Evolutionary conservation across 2,113 vertebrate genomes (phyloP), one percentile per base, ranked within the genome.

Genomic region (Strix uralensis): DNA sequence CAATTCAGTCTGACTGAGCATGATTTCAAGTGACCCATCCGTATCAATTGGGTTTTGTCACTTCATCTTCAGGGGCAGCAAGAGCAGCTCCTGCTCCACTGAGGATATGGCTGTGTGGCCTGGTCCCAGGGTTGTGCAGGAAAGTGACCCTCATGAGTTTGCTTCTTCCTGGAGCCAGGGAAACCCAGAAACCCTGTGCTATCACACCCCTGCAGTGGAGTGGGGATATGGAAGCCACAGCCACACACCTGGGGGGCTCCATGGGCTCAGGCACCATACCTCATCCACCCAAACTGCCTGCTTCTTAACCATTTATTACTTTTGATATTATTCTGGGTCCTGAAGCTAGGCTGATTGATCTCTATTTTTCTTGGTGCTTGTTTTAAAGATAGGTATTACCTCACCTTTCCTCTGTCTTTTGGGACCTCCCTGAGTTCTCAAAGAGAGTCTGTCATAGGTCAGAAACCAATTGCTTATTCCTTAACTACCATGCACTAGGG

Each of bases 71-170:
- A 17, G 49, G 40, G 54, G 13, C 5, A 55, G 25, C 29, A 26
- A 26, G 55, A 80, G 22, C 83, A 88, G 54, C 49, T 83, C 80
- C 62, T 26, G 62, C 61, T 15, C 14, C 7, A 0, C 47, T 1
- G 13, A 40, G 51, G 47, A 6, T 9, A 3, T 0, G 22, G 51
- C 16, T 5, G 2, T 0, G 16, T 8, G n/a, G 6, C 23, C 59
- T 12, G 40, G 5, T 7, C 47, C 15, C 40, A 73, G n/a, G 16
- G 21, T 71, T 69, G 27, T 0, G 4, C 34, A 63, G 40, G 36
- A 36, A 52, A 13, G 44, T 10, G 27, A 55, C 22, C 32, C 61
- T 44, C 52, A 1, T 0, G 42, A n/a, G 30, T 29, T 12, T 54
- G 23, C 22, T 51, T 38, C 5, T 42, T 5, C 57, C 8, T 8